Conservation (phyloP, 2,797 vertebrate species). For the Hypotaenidia philippensis region DNA sequence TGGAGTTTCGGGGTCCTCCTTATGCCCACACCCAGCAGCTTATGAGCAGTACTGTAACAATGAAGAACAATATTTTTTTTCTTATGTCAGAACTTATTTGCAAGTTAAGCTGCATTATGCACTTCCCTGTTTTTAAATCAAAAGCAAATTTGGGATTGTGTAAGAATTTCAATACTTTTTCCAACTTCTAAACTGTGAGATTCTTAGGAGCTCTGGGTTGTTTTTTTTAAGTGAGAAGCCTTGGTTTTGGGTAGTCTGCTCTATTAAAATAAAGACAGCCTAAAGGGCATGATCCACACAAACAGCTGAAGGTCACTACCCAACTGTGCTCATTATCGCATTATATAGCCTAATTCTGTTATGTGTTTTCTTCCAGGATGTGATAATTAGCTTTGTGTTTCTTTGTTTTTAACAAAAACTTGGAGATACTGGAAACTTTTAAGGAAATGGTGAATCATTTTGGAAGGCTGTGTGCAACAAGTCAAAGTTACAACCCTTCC, state of each 20-base stretch:
- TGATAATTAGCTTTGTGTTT: conserved; percentile 25
- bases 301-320: conserved; percentile 7
- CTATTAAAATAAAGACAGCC: not conserved
- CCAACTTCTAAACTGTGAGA: not conserved
- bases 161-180: not conserved
- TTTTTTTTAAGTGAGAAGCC: not conserved
- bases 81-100: not conserved
- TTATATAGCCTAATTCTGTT: not conserved
- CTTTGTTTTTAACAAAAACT: conserved; percentile 36
- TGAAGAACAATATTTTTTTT: not conserved
- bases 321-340: conserved; percentile 14
- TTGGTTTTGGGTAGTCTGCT: not conserved
- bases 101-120: not conserved
- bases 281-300: not conserved
- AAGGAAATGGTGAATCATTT: conserved; percentile 55
- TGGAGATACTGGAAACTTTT: conserved; percentile 29
- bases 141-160: not conserved
- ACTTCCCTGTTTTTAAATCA: not conserved
- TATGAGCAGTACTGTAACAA: not conserved
- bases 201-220: not conserved
- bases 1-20: not conserved
- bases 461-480: not conserved
- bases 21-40: not conserved
- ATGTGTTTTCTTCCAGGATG: conserved; percentile 34
- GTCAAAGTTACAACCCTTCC: not conserved